Percentiles rank a stretch among this genome's conserved stretches.
phyloP scores from a whole-genome alignment of 1,140 invertebrate genomes.

The Hyles vespertilio region DNA sequence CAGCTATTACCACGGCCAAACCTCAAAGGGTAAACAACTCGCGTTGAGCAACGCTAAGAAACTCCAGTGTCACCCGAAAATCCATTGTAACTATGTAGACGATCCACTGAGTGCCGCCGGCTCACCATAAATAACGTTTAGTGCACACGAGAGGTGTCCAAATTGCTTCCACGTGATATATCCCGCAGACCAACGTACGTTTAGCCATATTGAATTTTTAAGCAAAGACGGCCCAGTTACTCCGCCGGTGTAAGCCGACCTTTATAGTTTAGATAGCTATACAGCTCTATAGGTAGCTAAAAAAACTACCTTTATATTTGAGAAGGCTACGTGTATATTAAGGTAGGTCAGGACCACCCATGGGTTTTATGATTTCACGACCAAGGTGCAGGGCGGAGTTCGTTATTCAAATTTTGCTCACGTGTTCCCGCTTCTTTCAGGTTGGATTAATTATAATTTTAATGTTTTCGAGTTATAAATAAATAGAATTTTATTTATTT shows the following conservation, averaged over 20 bases:
- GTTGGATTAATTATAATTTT: no score
- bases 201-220: conserved; percentile 63
- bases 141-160: conserved; percentile 61
- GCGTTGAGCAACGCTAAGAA: background rate
- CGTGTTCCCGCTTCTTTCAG: no score
- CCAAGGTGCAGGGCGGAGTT: conserved; percentile 5
- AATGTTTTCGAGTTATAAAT: no score
- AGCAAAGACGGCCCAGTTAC: conserved; percentile 39
- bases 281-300: no score
- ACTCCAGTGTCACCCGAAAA: conserved; percentile 29
- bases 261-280: no score
- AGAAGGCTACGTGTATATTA: conserved; percentile 18
- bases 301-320: no score
- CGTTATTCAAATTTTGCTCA: no score
- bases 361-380: conserved; percentile 23
- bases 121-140: conserved; percentile 71
- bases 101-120: conserved; percentile 57
- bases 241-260: background rate
- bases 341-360: conserved; percentile 29
- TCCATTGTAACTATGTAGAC: conserved; percentile 49
- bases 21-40: conserved; percentile 11
- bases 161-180: conserved; percentile 69
- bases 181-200: conserved; percentile 46
- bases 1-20: background rate
- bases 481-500: no score